Base-by-base conservation (phyloP, 2,888 invertebrate genomes). In the Spodoptera picta region DNA sequence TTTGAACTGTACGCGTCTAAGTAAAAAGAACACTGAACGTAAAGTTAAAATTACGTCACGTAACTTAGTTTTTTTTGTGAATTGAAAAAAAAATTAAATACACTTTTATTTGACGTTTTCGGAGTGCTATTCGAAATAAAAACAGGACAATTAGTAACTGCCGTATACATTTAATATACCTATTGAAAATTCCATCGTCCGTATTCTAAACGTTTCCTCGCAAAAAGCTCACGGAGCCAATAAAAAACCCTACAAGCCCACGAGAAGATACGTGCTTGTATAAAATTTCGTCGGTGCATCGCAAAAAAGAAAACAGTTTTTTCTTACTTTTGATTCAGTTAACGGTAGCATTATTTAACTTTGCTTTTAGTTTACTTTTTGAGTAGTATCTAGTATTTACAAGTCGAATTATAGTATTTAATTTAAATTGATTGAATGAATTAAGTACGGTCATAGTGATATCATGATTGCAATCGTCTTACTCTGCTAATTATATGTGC, bases 1-100 rank as follows among this genome's bases (percentile, higher is more conserved):
- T 71, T 59, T 59, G 9, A 59, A 54, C 44, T 54, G 27, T 48
- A 44, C 45, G 24, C 31, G 11, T 67, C 52, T 55, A 10, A 52
- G 19, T 55, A 73, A 72, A 73, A 63, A 36, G 50, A 64, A 51
- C 44, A 57, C 43, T 12, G 36, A 60, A 14, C 27, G 7, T 54
- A 54, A 61, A 74, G 60, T 65, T 62, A 45, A 60, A 73, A 73
- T 75, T 70, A 66, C 75, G 60, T 73, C 75, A 73, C 75, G 73
- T 75, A 75, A 57, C 48, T 43, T 43, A 14, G 45, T 62, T 69
- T 65, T 14, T 49, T 69, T 47, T 7, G 24, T 19, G 42, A 47
- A 45, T 50, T 46, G 27, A 47, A 55, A 57, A 69, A 57, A 58
- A 65, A 51, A 61, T 54, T 74, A 57, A 74, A 69, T 51, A 54